Conservation (phyloP, 1,140 invertebrate species). For the Hypothenemus hampei region DNA sequence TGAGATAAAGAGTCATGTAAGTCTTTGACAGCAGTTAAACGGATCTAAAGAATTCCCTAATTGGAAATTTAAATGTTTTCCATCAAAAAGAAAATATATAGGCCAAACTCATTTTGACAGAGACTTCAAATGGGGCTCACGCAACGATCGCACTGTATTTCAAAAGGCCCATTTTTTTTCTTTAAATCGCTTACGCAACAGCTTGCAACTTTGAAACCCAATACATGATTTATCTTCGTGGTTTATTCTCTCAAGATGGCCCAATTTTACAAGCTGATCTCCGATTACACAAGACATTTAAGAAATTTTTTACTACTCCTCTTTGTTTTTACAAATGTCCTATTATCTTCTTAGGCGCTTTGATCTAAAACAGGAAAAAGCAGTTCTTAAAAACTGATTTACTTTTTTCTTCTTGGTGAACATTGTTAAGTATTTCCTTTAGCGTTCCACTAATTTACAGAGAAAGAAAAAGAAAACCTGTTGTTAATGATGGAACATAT, state of each 20-base stretch:
- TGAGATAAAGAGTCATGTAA: no score
- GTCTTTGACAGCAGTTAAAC: no score
- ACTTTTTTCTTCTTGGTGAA: no score
- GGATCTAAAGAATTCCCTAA: no score
- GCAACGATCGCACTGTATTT: constrained; percentile 3
- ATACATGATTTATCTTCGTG: constrained; percentile 11
- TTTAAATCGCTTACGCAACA: constrained; percentile 1
- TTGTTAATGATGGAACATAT: constrained; percentile 1
- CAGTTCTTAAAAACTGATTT: no score
- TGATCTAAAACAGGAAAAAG: no score
- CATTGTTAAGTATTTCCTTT: no score
- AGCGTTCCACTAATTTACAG: no score
- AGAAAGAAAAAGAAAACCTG: no score
- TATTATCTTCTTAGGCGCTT: no score
- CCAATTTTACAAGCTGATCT: constrained; percentile 15
- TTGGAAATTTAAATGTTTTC: no score
- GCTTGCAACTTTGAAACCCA: constrained; percentile 11
- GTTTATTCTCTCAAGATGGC: constrained; percentile 15
- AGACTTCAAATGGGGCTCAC: not conserved
- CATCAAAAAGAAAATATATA: no score
- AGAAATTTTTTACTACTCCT: constrained; percentile 5
- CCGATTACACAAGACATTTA: constrained; percentile 1
- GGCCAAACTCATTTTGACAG: not conserved
- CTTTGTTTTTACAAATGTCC: constrained; percentile 13
- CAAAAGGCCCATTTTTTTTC: not conserved